Conservation (phyloP, 2,113 vertebrate genomes). For the Boulengeromyrus knoepffleri region DNA sequence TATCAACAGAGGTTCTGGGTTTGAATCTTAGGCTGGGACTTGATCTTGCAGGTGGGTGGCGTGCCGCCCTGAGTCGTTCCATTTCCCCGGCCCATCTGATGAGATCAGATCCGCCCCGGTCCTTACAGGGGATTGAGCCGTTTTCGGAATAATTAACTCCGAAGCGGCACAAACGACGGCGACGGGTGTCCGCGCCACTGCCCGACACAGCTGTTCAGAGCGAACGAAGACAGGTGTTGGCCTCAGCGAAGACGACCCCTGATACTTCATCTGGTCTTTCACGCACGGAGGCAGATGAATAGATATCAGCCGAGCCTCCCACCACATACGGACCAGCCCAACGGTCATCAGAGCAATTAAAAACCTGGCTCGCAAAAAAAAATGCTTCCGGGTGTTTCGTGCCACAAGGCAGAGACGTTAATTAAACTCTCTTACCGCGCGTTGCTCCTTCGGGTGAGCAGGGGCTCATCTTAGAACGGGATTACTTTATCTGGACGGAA, state of each 20-base stretch:
- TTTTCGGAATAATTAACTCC: not conserved
- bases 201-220: constrained; percentile 17
- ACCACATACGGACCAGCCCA: not conserved
- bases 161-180: not conserved
- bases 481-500: not conserved
- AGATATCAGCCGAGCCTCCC: constrained; percentile 12
- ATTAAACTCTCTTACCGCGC: not conserved
- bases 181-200: not conserved
- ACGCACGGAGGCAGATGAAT: not conserved
- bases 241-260: not conserved
- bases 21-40: not conserved
- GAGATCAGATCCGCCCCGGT: not conserved
- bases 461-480: not conserved
- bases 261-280: constrained; percentile 18
- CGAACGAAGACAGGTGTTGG: constrained; percentile 22
- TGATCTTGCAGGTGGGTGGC: not conserved
- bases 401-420: constrained; percentile 6
- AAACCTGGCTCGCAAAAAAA: not conserved
- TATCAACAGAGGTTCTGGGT: not conserved
- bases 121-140: not conserved
- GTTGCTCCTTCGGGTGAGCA: not conserved
- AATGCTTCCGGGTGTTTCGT: not conserved
- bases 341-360: constrained; percentile 15
- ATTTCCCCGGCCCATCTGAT: not conserved
- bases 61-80: not conserved